Percentiles rank a stretch among this genome's conserved stretches.
These are phyloP conservation scores for Austrolebias charrua DNA, from an alignment of 2,797 vertebrate species.

Conservation along the genomic window DNA sequence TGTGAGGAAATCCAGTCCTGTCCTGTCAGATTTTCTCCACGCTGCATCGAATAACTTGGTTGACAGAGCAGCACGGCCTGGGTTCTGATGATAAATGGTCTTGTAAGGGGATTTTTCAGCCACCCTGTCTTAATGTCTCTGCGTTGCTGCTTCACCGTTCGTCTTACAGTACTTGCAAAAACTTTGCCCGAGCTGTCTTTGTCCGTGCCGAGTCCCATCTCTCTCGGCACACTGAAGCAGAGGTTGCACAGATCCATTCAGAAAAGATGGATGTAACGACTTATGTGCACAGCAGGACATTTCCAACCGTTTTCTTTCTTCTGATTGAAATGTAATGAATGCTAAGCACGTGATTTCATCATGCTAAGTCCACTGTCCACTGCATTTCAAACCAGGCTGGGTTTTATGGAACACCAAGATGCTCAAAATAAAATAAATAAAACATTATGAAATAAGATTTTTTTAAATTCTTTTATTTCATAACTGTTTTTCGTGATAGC, in stretches of 20 bases:
- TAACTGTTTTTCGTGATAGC: too few relatives aligned
- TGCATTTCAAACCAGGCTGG: too few relatives aligned
- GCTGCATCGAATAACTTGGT: conserved; percentile 21
- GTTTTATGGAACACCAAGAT: too few relatives aligned
- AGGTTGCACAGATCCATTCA: conserved; percentile 36
- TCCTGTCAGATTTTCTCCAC: not conserved
- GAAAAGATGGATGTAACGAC: conserved; percentile 45
- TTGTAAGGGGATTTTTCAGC: conserved; percentile 37
- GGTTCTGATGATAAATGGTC: conserved; percentile 31
- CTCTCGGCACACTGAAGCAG: conserved; percentile 35
- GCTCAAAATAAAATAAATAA: too few relatives aligned
- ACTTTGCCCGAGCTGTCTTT: conserved; percentile 36
- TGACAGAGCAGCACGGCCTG: conserved; percentile 19
- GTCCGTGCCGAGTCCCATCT: conserved; percentile 37
- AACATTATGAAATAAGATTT: too few relatives aligned
- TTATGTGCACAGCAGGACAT: conserved; percentile 45
- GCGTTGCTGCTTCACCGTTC: conserved; percentile 15
- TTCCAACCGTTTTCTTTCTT: conserved; percentile 42
- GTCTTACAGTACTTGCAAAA: conserved; percentile 14
- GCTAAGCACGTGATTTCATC: conserved; percentile 50
- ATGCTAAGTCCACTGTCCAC: conserved; percentile 8
- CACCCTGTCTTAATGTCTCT: conserved; percentile 36
- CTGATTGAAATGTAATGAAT: conserved; percentile 40
- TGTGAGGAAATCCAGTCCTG: not conserved
- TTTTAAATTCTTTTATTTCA: too few relatives aligned